Conservation (phyloP, 2,888 invertebrate genomes). For the Megalurothrips usitatus region DNA sequence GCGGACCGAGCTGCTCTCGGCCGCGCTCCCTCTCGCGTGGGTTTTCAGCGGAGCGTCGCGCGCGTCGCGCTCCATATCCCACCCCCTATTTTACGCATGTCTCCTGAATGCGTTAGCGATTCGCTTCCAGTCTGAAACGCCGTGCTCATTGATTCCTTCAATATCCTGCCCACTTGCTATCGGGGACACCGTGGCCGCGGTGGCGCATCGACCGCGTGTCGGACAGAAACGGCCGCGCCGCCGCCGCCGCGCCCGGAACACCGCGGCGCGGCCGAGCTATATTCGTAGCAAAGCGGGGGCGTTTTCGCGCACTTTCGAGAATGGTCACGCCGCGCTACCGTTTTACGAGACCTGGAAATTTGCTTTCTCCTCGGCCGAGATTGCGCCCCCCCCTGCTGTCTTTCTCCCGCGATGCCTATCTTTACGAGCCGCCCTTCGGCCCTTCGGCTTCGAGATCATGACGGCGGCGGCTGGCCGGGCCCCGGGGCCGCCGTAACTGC, state of each 20-base stretch:
- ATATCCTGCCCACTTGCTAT: background rate
- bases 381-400: background rate
- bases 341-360: slow-evolving; percentile 26
- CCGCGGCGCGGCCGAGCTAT: background rate
- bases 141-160: background rate
- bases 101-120: background rate
- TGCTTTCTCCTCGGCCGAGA: slow-evolving; percentile 4
- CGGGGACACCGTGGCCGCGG: too few species aligned
- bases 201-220: too few species aligned
- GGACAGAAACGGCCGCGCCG: too few species aligned
- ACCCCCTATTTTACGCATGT: background rate
- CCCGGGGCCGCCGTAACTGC: background rate
- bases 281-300: background rate
- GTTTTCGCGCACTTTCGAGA: background rate
- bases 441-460: background rate
- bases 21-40: background rate
- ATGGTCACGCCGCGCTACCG: background rate
- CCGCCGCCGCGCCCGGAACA: too few species aligned
- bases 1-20: background rate
- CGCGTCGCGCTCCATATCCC: background rate
- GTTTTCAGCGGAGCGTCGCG: background rate
- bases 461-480: background rate
- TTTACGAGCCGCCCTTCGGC: slow-evolving; percentile 23
- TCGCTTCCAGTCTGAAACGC: background rate
- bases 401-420: slow-evolving; percentile 9